These are phyloP conservation scores for Trissolcus japonicus DNA, from an alignment of 2,888 invertebrate genomes.

Conservation along the genomic window DNA sequence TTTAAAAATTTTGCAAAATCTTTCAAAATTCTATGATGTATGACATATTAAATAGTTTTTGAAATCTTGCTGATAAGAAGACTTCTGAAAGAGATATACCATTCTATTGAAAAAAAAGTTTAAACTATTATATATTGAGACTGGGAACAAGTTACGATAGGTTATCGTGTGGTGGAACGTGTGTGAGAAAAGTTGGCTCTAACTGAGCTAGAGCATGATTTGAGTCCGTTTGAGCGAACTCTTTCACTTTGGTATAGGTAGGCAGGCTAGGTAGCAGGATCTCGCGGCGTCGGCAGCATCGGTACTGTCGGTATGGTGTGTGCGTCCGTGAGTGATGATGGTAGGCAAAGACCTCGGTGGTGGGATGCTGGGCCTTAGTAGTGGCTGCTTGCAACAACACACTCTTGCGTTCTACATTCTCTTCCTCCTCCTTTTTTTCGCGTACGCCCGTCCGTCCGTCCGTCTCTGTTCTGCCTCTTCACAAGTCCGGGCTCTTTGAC, in stretches of 20 bases:
- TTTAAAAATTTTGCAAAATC: too few species aligned
- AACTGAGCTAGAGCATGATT: constrained; percentile 28
- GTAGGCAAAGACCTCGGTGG: constrained; percentile 57
- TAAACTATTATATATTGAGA: too few species aligned
- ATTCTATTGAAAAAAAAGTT: too few species aligned
- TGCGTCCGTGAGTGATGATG: constrained; percentile 43
- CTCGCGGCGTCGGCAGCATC: constrained; percentile 30
- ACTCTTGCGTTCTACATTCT: constrained; percentile 53
- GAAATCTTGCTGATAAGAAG: too few species aligned
- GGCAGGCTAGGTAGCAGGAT: constrained; percentile 40
- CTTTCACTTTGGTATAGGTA: constrained; percentile 48
- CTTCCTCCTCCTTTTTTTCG: constrained; percentile 44
- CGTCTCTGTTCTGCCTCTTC: constrained; percentile 45
- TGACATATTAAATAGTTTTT: too few species aligned
- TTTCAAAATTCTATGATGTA: too few species aligned
- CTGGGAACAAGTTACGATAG: too few species aligned
- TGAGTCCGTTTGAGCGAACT: constrained; percentile 28
- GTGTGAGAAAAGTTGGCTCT: constrained; percentile 15
- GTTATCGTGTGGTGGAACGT: constrained; percentile 2
- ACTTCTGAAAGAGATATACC: too few species aligned
- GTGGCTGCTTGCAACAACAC: constrained; percentile 52
- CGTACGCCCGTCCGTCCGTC: constrained; percentile 32
- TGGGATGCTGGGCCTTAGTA: constrained; percentile 65
- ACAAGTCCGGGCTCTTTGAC: constrained; percentile 30
- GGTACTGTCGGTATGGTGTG: constrained; percentile 29